Base-by-base conservation (phyloP, 30 jellyfish, hydroid and myxozoan genomes). In the Turritopsis dohrnii region DNA sequence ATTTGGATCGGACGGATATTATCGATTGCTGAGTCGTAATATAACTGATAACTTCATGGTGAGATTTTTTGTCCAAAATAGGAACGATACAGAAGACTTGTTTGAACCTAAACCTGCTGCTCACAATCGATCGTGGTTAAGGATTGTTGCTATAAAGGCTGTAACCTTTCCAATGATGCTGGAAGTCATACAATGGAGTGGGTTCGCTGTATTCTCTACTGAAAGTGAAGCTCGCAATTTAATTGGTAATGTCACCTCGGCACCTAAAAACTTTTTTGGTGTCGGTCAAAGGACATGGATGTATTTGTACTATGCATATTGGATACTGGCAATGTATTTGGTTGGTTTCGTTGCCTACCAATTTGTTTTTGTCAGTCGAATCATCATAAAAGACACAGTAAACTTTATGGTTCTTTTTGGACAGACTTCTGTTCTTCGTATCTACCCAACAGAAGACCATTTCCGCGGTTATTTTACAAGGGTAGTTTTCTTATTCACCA, bases 341-440 rank as follows among this genome's bases (percentile, higher is more conserved):
- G 95, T 90, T 75, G 97, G 97, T 18, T 28, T 90, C 41, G 79
- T 90, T 28, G 79, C 97, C 29, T 90, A 53, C 74, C 96, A 86
- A 82, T 86, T 74, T 52, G 83, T 90, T 29, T 81, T 90, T 17
- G 93, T 86, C 25, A 23, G 93, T 1, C 66, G 84, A 31, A 71
- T 90, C 60, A 79, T 90, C 81, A 79, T 90, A 17, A 86, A 88
- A 0, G 96, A 86, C 60, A 89, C 93, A 16, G 85, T 90, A 26
- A 65, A 87, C 79, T 76, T 85, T 26, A 85, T 90, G 95, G 80
- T 86, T 13, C 72, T 90, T 16, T 85, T 85, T 53, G 96, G 96
- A 0, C 86, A 86, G 71, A 85, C 90, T 31, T 88, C 94, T 20
- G 72, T 85, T 28, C 83, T 90, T 7, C 80, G 76, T 69, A 65